These are phyloP conservation scores for Zoanthus solanderi DNA, from an alignment of 92 coral and sea anemone species.

Conservation along the genomic window DNA sequence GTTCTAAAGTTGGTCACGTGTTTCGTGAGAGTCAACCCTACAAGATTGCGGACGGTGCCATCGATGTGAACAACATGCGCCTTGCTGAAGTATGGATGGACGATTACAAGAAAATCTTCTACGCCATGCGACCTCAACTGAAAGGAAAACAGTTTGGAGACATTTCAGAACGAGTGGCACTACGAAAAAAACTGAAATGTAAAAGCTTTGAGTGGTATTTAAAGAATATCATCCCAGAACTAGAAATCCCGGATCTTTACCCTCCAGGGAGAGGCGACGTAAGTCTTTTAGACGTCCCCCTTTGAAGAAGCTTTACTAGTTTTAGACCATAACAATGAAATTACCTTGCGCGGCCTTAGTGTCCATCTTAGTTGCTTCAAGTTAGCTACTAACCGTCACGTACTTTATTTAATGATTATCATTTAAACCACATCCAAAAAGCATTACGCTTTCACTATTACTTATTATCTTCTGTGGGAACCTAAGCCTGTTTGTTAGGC, in stretches of 20 bases:
- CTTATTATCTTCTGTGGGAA: too few species aligned
- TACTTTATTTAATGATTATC: too few species aligned
- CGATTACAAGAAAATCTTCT: constrained; percentile 86
- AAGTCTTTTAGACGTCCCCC: background rate
- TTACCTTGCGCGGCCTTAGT: too few species aligned
- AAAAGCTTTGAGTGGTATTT: constrained; percentile 95
- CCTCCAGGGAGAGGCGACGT: constrained; percentile 98
- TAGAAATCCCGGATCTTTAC: constrained; percentile 86
- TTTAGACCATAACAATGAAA: too few species aligned
- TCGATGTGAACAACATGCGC: constrained; percentile 92
- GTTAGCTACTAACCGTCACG: too few species aligned
- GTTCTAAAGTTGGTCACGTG: constrained; percentile 99
- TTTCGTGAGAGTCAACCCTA: constrained; percentile 98
- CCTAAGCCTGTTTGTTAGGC: too few species aligned
- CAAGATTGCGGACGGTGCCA: constrained; percentile 90
- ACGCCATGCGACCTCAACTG: constrained; percentile 89
- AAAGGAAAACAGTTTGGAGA: constrained; percentile 82
- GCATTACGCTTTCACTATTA: too few species aligned
- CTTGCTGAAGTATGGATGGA: constrained; percentile 99
- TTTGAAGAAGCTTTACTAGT: background rate
- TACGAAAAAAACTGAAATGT: constrained; percentile 80
- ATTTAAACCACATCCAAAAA: too few species aligned
- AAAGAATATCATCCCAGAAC: constrained; percentile 89
- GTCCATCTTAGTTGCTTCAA: too few species aligned
- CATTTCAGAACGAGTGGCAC: constrained; percentile 72